Percentiles rank a stretch among this genome's conserved stretches.
Evolutionary conservation across 2,888 invertebrate genomes (phyloP).

Genomic region (Synanthedon vespiformis): DNA sequence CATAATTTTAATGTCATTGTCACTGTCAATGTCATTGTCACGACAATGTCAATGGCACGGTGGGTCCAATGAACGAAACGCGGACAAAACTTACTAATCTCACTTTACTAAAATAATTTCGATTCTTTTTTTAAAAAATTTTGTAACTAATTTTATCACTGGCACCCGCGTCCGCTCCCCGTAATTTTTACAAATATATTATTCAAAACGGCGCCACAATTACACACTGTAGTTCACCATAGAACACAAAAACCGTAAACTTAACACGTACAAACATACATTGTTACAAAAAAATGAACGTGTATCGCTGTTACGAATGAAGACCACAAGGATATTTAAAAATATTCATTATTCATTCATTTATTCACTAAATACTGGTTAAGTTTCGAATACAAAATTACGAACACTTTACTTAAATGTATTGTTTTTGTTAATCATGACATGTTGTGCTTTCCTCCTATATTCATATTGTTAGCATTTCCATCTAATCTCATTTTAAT

Average conservation of each 20-base stretch:
- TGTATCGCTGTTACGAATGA: conserved; percentile 64
- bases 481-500: conserved; percentile 41
- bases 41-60: conserved; percentile 3
- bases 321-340: conserved; percentile 69
- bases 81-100: conserved; percentile 19
- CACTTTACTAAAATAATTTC: conserved; percentile 58
- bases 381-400: conserved; percentile 50
- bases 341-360: conserved; percentile 25
- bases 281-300: conserved; percentile 50
- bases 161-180: conserved; percentile 62
- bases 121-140: conserved; percentile 45
- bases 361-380: conserved; percentile 25
- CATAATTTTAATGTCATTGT: too few species aligned
- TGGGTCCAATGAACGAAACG: conserved; percentile 8
- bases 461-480: conserved; percentile 22
- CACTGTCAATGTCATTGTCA: too few species aligned
- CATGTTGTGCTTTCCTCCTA: not conserved
- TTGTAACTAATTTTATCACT: conserved; percentile 66
- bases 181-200: conserved; percentile 61
- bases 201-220: conserved; percentile 50
- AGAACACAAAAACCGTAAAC: conserved; percentile 21
- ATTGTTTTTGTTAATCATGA: conserved; percentile 1
- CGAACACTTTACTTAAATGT: conserved; percentile 28
- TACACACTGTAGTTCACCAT: conserved; percentile 45
- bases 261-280: conserved; percentile 34